Evolutionary conservation across 2,113 vertebrate genomes (phyloP), one percentile per base, ranked within the genome.

Genomic region (Oncorhynchus tshawytscha): DNA sequence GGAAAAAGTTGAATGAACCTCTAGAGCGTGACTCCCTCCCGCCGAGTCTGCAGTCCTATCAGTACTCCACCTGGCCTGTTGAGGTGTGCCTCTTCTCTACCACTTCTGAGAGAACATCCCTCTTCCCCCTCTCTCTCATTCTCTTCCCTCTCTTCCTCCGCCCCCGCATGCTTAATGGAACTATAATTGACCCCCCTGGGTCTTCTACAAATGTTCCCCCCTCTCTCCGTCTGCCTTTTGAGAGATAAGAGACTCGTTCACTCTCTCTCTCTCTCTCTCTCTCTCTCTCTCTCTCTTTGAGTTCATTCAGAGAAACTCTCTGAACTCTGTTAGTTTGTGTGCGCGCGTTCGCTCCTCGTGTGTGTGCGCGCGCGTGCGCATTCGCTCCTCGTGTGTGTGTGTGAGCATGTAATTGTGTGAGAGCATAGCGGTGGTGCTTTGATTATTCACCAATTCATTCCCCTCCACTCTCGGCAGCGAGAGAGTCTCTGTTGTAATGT

Each of bases 361-460:
- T 31, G 31, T 5, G 29, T 31, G 4, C 29, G 0, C 4, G 29
- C 29, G 29, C 4, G 29, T 5, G 29, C 29, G 29, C 4, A 4
- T 5, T 29, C 29, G 4, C 3, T 29, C 29, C 29, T 29, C 29
- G 29, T 5, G 29, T 31, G 29, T 29, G 31, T 4, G 29, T 66
- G 31, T 29, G 67, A 31, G 29, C 29, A 31, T 31, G 29, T 31
- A 31, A 31, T 31, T 25, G 20, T 73, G 31, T 31, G 31, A 31
- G 18, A 71, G 25, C 66, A 59, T 76, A 57, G 13, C 51, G 76
- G 12, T 18, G 68, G 72, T 22, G 72, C 75, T 88, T 86, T 88
- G 80, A 88, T 91, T 84, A 81, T 81, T 73, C 78, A 80, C 70
- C 78, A 78, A 87, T 88, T 80, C 79, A 90, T 90, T 81, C 81